Conservation (phyloP, 2,113 vertebrate species). For the Melospiza georgiana region DNA sequence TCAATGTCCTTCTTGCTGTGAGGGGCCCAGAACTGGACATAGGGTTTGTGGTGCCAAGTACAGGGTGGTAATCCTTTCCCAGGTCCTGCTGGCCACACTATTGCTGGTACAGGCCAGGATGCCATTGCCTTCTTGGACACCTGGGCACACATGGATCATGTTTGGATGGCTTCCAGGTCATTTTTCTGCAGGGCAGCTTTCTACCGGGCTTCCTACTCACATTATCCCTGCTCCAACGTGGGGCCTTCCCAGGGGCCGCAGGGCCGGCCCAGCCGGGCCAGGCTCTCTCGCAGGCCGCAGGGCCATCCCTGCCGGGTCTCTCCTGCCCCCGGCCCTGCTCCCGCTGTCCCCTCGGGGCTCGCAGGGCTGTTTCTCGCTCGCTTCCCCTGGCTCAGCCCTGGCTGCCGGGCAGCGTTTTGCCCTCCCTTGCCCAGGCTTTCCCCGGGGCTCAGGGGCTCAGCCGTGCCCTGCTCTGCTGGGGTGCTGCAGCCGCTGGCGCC, state of each 20-base stretch:
- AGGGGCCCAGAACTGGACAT: background rate
- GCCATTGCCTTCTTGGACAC: too few species aligned
- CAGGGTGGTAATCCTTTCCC: too few species aligned
- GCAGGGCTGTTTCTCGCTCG: background rate
- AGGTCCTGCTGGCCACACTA: background rate
- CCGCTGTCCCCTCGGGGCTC: background rate
- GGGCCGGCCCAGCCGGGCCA: background rate
- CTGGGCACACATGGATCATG: background rate
- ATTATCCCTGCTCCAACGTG: fast-evolving
- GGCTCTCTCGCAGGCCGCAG: background rate
- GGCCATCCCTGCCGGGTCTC: background rate
- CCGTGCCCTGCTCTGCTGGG: background rate
- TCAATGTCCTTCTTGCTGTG: too few species aligned
- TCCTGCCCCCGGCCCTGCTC: background rate
- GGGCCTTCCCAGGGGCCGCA: fast-evolving
- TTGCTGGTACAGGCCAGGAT: background rate
- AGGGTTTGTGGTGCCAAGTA: fast-evolving
- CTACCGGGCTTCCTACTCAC: background rate
- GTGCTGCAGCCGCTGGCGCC: background rate
- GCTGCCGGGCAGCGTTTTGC: background rate
- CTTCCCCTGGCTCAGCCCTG: background rate
- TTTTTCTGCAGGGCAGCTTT: background rate
- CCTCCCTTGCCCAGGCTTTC: background rate
- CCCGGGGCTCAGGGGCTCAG: background rate
- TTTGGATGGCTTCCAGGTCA: background rate